Conservation (phyloP, 64 coral and sea anemone genomes). For the Montipora cactus region DNA sequence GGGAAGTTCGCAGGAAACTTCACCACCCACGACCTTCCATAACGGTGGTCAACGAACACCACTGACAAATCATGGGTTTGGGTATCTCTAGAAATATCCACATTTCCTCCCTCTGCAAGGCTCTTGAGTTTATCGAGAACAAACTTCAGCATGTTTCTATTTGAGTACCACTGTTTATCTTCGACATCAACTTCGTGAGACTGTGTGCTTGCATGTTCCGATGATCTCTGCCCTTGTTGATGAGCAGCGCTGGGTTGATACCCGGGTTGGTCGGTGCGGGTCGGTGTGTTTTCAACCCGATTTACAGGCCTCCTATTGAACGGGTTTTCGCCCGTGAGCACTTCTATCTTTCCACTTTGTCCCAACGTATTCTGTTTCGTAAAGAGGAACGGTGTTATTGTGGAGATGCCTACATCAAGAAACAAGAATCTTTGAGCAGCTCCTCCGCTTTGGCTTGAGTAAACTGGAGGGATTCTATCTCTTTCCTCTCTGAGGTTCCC, state of each 20-base stretch:
- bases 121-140: not conserved
- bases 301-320: not conserved
- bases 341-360: not conserved
- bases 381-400: not conserved
- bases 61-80: not conserved
- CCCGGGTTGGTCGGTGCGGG: not conserved
- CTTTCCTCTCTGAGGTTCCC: not conserved
- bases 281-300: fast-evolving
- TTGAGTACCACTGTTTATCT: not conserved
- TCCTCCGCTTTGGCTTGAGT: not conserved
- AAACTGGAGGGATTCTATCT: not conserved
- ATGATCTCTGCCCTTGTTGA: too few relatives aligned
- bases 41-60: not conserved
- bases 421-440: not conserved
- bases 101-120: not conserved
- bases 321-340: not conserved
- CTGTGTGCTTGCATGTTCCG: not conserved
- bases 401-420: not conserved
- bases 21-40: not conserved
- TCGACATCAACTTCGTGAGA: not conserved
- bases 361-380: too few relatives aligned
- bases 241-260: not conserved
- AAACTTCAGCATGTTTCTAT: not conserved
- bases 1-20: conserved; percentile 4
- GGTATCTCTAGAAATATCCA: not conserved